Evolutionary conservation across 1,140 invertebrate species (phyloP), one percentile per base, ranked within the genome.

Genomic region (Spodoptera litura): DNA sequence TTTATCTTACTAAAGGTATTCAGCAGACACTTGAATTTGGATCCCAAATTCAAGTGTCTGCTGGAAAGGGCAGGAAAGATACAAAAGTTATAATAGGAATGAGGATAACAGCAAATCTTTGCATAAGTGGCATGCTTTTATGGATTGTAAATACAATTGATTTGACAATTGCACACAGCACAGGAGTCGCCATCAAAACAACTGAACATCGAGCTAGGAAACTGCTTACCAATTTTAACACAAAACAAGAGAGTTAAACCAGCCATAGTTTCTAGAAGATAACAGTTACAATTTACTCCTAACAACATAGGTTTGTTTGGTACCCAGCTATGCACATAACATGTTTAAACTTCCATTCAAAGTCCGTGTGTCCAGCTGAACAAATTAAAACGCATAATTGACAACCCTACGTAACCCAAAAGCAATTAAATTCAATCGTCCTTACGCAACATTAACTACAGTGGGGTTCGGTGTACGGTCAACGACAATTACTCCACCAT

Each of bases 361-460:
- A 59, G 31, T 56, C 27, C 44, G 15, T 51, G 6, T 31, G n/a
- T 4, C 12, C 51, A 71, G 52, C 52, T 55, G 27, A 56, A 71
- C 68, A 71, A 71, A 71, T 71, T 71, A 71, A 56, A 71, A 71
- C 52, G 52, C 68, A 35, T 71, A 71, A 71, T 71, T 53, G 68
- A 56, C 71, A 49, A 12, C 56, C 71, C 55, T 53, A 53, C 49
- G 49, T 52, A 53, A 66, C 74, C 74, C 59, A 49, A 64, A 71
- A 61, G 66, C 56, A 78, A 78, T 78, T 78, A 78, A 61, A 78
- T 78, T 78, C 66, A 78, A 78, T 78, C 66, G 56, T 68, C 76
- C 38, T 71, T 38, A 71, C 76, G 76, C 44, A 61, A 78, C 76
- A 78, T 78, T 78, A 71, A 71, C 66, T 71, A 59, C 76, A 71